Evolutionary conservation across 2,888 invertebrate species (phyloP), one percentile per base, ranked within the genome.

Genomic region (Leistus spinibarbis): DNA sequence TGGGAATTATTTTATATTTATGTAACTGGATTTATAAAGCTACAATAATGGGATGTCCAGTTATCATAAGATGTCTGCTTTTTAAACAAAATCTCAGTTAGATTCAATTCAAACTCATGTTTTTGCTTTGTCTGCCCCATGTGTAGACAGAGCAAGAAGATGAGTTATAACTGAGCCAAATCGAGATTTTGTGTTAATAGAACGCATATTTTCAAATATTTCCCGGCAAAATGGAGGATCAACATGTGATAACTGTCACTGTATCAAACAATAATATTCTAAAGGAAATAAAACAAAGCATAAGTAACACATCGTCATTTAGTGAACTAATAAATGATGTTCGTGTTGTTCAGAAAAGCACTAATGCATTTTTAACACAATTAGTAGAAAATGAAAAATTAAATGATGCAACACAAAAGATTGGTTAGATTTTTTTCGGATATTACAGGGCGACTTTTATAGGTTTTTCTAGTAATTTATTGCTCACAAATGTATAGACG

Each of bases 321-420:
- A 72, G 66, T 66, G 72, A 66, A 5, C 13, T 73, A n/a, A 67
- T 73, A 13, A 71, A 66, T 19, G 62, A 64, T 22, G 16, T 77
- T 17, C 74, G 23, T 24, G 24, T 22, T 27, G 60, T 75, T 7
- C 77, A 77, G 60, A 68, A 77, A 76, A 66, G 60, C 65, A 69
- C 69, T 9, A 77, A 77, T 75, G 27, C 56, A 40, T 22, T 67
- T 9, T 71, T 77, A n/a, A 77, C 77, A 16, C 40, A 67, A 60
- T 40, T 77, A n/a, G 71, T 76, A n/a, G 76, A 76, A 24, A 64
- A 76, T 62, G 77, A 77, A 66, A 76, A 69, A 10, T 20, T 10
- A 63, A 16, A 63, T 57, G 69, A 73, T 67, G 10, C 60, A 17
- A 7, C 57, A n/a, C 20, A 65, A 66, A 72, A 57, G 19, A 66